Base-by-base conservation (phyloP, 2,888 invertebrate genomes). In the Hydrotaea diabolus region DNA sequence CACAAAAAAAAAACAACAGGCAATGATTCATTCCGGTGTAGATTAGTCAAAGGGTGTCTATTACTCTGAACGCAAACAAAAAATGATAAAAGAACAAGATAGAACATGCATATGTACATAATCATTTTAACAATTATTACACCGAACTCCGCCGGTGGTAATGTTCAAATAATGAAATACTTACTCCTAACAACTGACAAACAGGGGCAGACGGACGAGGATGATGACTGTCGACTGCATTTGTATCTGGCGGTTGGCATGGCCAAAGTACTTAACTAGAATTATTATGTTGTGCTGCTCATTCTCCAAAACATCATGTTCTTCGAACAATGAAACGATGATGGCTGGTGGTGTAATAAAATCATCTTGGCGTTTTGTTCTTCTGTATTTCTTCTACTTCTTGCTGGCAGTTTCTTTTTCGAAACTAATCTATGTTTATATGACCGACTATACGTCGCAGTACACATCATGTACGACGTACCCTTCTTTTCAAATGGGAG, bases 241-340 rank as follows among this genome's bases (percentile, higher is more conserved):
- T 1, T 19, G 17, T 46, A 23, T 15, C 7, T 43, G 66, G 31
- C 31, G 2, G 31, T 31, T 31, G 26, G 59, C 21, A 64, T 46
- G 26, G 43, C 55, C 43, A 75, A 31, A 31, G 46, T 62, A 62
- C 59, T 55, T 39, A 21, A 26, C 74, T 49, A 82, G 77, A 43
- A 80, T 62, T 74, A 66, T 79, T 53, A 71, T 78, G 7, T 49
- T 39, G 53, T 78, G 7, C 31, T 39, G 53, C 17, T 83, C 72
- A 73, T 71, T 66, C 21, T 49, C 2, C n/a, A 64, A 62, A 26
- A 39, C 36, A 31, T 64, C 17, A 64, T 64, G 64, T 66, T 66
- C 39, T 55, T 19, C 66, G 62, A 81, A 84, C 72, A 84, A 84
- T 75, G 62, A 85, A 78, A 78, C 57, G 59, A 74, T 75, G 31